Percentiles rank a stretch among this genome's conserved stretches.
Evolutionary conservation across 2,888 invertebrate genomes (phyloP).

Genomic region (Strigamia crassipes): DNA sequence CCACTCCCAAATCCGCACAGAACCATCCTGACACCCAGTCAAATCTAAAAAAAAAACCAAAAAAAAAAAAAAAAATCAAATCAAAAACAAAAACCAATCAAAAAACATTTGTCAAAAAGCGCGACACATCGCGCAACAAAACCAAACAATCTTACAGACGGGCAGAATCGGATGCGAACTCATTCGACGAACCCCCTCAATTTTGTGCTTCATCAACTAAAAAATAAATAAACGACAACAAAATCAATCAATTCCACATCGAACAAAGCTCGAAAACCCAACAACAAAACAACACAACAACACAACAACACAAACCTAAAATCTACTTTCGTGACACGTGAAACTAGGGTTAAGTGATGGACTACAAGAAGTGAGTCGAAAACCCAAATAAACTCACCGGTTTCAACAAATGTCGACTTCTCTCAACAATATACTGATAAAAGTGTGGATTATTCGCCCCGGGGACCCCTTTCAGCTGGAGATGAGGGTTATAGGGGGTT

Average conservation of each 20-base stretch:
- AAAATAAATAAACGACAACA: slow-evolving; percentile 53
- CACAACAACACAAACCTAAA: slow-evolving; percentile 38
- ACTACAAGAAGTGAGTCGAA: slow-evolving; percentile 55
- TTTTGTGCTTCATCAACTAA: slow-evolving; percentile 90
- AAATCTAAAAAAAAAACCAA: slow-evolving; percentile 67
- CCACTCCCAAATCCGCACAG: slow-evolving; percentile 98
- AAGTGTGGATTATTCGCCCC: slow-evolving; percentile 93
- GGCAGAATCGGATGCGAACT: slow-evolving; percentile 95
- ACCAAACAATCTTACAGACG: slow-evolving; percentile 74
- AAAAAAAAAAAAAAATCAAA: no score
- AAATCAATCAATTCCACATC: neutral
- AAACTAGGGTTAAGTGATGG: slow-evolving; percentile 43
- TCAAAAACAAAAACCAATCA: no score
- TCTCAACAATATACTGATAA: slow-evolving; percentile 94
- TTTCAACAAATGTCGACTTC: slow-evolving; percentile 93
- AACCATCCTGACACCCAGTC: slow-evolving; percentile 94
- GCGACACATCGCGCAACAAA: neutral
- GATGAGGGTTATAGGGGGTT: slow-evolving; percentile 31
- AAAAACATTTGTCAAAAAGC: neutral
- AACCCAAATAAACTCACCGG: slow-evolving; percentile 73
- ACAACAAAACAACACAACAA: slow-evolving; percentile 51
- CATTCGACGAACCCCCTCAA: slow-evolving; percentile 92
- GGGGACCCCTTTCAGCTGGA: slow-evolving; percentile 91
- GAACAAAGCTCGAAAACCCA: neutral
- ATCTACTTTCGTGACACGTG: slow-evolving; percentile 24